Base-by-base conservation (phyloP, 2,797 vertebrate genomes). In the Octomys mimax region DNA sequence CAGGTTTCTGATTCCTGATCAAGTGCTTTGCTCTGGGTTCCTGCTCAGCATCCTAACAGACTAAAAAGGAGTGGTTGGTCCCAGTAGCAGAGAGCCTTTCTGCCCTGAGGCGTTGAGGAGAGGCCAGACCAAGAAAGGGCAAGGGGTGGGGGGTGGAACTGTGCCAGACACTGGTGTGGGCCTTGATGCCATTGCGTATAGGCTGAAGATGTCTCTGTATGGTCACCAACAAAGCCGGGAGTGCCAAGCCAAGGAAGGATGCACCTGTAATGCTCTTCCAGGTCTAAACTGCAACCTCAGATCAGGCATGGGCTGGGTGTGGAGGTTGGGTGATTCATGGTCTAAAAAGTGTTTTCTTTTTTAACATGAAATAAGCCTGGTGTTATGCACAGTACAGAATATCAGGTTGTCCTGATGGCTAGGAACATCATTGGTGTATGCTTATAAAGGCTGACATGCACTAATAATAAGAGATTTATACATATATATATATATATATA, bases 181-280 rank as follows among this genome's bases (percentile, higher is more conserved):
- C 6, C 13, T 57, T 24, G 1, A 14, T 19, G 79, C 5, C n/a
- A 2, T 33, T 16, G 64, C 31, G 18, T 6, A 18, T 0, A 57
- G 28, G 57, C 73, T 36, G 28, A 21, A 57, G 1, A 33, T 12
- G 57, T 39, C 36, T 46, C 18, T 42, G n/a, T 5, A 24, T 13
- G n/a, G 33, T 42, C 79, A 36, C n/a, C 0, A 0, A 6, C 1
- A 3, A 5, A 46, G 2, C 19, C 12, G 26, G 64, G 42, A 19
- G 18, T n/a, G 66, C 5, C 6, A 16, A 39, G 77, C 6, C 26
- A 12, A 19, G 5, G 39, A 49, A 61, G 59, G 8, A 3, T 2
- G 11, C 28, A 21, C 3, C 54, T 73, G 9, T 57, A 79, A 59
- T 3, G 14, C 39, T 84, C 28, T 57, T 70, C 9, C 18, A 71